Conservation (phyloP, 2,113 vertebrate species). For the Vulpes lagopus region DNA sequence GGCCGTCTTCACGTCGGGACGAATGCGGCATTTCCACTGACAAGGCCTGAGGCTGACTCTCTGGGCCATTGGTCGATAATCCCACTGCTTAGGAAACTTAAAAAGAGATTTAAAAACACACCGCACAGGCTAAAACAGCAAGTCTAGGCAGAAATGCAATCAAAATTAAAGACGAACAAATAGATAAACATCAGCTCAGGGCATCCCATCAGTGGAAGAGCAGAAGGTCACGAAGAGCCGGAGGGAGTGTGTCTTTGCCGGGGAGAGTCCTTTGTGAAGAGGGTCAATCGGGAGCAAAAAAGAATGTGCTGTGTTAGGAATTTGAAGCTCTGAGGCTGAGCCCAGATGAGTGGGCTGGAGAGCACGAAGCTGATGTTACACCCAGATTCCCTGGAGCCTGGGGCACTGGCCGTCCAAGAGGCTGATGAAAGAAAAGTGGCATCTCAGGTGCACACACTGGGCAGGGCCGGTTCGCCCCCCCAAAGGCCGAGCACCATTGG, state of each 20-base stretch:
- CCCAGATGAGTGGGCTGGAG: background rate
- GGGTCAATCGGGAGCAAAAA: background rate
- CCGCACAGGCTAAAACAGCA: constrained; percentile 81
- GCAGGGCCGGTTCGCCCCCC: constrained; percentile 44
- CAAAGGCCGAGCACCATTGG: background rate
- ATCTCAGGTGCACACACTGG: constrained; percentile 61
- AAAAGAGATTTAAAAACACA: constrained; percentile 64
- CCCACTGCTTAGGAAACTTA: constrained; percentile 61
- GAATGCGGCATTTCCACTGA: background rate
- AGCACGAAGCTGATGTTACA: background rate
- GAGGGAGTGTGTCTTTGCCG: constrained; percentile 34
- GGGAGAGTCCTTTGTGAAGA: constrained; percentile 12
- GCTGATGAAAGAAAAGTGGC: constrained; percentile 78
- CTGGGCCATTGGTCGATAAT: constrained; percentile 68
- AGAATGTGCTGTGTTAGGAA: constrained; percentile 19
- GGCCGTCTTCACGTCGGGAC: background rate
- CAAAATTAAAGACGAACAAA: constrained; percentile 82
- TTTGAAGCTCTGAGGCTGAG: background rate
- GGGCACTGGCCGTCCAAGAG: constrained; percentile 67
- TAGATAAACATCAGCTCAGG: constrained; percentile 76
- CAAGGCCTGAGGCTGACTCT: background rate
- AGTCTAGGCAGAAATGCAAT: constrained; percentile 82
- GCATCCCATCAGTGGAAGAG: constrained; percentile 77
- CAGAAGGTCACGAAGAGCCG: constrained; percentile 73
- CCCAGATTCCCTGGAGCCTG: constrained; percentile 67